Conservation (phyloP, 35 echinoderm and acorn worm species). For the Hemicentrotus pulcherrimus region DNA sequence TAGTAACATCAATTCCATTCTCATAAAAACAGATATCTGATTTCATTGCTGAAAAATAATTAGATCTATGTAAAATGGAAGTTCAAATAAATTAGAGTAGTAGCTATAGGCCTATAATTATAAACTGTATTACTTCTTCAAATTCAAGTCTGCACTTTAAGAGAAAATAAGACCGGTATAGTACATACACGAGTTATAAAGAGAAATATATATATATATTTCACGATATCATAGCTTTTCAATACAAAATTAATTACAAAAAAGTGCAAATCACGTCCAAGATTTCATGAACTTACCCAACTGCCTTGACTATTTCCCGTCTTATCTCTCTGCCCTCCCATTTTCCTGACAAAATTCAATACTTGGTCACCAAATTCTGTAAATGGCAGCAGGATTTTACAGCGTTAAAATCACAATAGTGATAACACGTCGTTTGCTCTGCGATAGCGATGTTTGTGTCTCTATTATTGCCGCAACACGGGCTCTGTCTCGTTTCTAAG, state of each 20-base stretch:
- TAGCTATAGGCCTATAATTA: too few relatives aligned
- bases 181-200: neutral
- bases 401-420: constrained; percentile 27
- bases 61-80: too few relatives aligned
- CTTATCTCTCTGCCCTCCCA: constrained; percentile 21
- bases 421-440: constrained; percentile 54
- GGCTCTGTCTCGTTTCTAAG: constrained; percentile 40
- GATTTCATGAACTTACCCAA: constrained; percentile 60
- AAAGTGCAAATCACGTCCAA: neutral
- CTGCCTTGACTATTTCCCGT: constrained; percentile 40
- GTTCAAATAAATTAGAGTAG: too few relatives aligned
- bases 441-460: neutral
- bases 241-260: neutral
- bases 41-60: too few relatives aligned
- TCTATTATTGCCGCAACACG: constrained; percentile 40
- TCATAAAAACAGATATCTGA: too few relatives aligned
- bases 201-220: neutral
- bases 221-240: neutral
- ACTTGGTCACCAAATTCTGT: constrained; percentile 47
- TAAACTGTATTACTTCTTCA: too few relatives aligned
- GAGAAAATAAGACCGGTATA: neutral
- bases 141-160: too few relatives aligned
- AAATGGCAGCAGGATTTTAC: neutral
- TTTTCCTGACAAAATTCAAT: constrained; percentile 17
- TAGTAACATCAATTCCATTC: too few relatives aligned